phyloP scores from a whole-genome alignment of 2,113 vertebrate species.

The Coregonus clupeaformis region DNA sequence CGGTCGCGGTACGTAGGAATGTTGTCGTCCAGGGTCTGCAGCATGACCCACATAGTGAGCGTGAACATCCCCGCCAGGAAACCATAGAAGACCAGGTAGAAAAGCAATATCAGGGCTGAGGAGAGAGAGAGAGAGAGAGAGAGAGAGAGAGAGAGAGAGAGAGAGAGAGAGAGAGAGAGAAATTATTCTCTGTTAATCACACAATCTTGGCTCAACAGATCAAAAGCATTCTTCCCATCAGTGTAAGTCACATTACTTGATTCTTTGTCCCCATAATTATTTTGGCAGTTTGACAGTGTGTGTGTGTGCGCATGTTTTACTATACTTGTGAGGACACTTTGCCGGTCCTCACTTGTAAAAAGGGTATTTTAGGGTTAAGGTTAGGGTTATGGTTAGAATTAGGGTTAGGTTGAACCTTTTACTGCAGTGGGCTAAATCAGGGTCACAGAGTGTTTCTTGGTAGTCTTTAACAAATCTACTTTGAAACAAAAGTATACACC shows the following conservation, averaged over 20 bases:
- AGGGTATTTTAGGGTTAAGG: no score
- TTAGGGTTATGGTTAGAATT: no score
- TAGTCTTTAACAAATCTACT: no score
- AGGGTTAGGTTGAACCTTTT: no score
- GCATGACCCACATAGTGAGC: conserved; percentile 95
- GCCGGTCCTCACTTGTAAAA: no score
- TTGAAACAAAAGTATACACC: no score
- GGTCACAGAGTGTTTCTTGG: no score
- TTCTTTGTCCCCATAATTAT: conserved; percentile 7
- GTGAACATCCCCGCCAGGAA: conserved; percentile 89
- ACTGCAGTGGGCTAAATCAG: no score
- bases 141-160: background rate
- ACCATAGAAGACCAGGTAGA: conserved; percentile 91
- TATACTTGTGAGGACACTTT: background rate
- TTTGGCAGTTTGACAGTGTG: background rate
- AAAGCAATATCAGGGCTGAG: conserved; percentile 89
- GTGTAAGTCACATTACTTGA: conserved; percentile 5
- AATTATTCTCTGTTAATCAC: conserved; percentile 12
- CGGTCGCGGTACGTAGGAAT: conserved; percentile 84
- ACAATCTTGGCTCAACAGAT: conserved; percentile 12
- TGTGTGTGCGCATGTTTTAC: no score
- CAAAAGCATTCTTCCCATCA: conserved; percentile 20
- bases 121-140: conserved; percentile 3
- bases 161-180: background rate
- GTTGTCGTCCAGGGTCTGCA: conserved; percentile 86